A percentile compares a stretch with the other conserved stretches of the same genome.
phyloP scores from a whole-genome alignment of 2,797 vertebrate species.

The Margarornis squamiger region DNA sequence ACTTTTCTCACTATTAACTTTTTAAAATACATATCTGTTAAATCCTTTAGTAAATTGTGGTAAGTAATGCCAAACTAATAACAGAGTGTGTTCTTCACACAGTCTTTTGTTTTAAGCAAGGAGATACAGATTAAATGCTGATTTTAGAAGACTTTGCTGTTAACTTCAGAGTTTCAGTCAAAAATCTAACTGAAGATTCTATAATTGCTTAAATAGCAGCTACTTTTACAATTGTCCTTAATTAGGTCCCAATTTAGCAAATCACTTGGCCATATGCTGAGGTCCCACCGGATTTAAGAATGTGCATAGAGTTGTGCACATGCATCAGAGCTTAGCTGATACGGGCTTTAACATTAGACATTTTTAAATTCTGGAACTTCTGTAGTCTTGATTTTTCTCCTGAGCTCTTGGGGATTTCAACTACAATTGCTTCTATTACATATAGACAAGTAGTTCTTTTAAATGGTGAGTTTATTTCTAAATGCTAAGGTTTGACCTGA shows the following conservation, averaged over 20 bases:
- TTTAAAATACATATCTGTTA: background rate
- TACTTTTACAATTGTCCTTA: constrained; percentile 64
- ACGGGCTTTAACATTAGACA: background rate
- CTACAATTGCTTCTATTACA: background rate
- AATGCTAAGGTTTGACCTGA: background rate
- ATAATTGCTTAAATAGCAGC: constrained; percentile 44
- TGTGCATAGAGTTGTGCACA: background rate
- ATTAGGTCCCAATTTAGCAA: constrained; percentile 65
- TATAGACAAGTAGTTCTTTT: background rate
- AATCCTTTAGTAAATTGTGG: background rate
- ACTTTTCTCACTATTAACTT: background rate
- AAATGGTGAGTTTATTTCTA: background rate
- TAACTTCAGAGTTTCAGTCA: constrained; percentile 15
- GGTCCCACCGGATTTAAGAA: constrained; percentile 16
- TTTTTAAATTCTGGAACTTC: background rate
- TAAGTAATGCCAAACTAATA: background rate
- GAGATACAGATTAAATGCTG: background rate
- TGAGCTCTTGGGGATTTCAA: background rate
- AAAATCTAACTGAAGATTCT: constrained; percentile 38
- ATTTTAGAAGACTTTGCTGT: background rate
- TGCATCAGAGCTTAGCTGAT: background rate
- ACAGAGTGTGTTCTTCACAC: background rate
- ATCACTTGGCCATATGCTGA: constrained; percentile 63
- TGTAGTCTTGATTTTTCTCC: background rate
- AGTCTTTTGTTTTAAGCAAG: background rate